Evolutionary conservation across 2,797 vertebrate species (phyloP), one percentile per base, ranked within the genome.

Genomic region (Iguana delicatissima): DNA sequence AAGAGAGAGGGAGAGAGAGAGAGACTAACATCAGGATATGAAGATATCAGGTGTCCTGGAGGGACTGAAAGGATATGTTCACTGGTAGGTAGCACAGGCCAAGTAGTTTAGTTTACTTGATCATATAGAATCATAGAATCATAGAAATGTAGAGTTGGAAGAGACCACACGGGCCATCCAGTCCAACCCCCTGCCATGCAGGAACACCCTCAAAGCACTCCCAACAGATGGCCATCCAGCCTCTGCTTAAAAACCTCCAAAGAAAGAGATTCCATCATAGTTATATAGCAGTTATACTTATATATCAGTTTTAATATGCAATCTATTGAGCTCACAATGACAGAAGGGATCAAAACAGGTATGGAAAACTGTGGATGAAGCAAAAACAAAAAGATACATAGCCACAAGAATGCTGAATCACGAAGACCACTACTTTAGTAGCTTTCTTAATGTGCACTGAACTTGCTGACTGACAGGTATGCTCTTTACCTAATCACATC

Each of bases 401-500:
- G 57, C 20, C 81, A 72, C 64, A 85, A 18, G 16, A 85, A 42
- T 14, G 13, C 1, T 38, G 2, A 67, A 16, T 6, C 0, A 9
- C 6, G 52, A 85, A 32, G 20, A 55, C 67, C 73, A 73, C 22
- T 73, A 18, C 13, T 85, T 73, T 50, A 92, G 35, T 6, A 5
- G n/a, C 90, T 95, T 95, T 79, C 57, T 86, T 67, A 52, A 83
- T 42, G 74, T 24, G 57, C 14, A 90, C 59, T 35, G 89, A 91
- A 29, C 13, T 8, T 67, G n/a, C 7, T 76, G 73, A 20, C 32
- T 80, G 35, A 12, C 57, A 24, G 0, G 6, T 24, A 0, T 73
- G 93, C 91, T 88, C 81, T 95, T 93, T 69, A 90, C 94, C 73
- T 96, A 86, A 89, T 87, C 90, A 87, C 77, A 87, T 86, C 35